These are phyloP conservation scores for Loxodonta africana DNA, from an alignment of 2,113 vertebrate species.

Conservation along the genomic window DNA sequence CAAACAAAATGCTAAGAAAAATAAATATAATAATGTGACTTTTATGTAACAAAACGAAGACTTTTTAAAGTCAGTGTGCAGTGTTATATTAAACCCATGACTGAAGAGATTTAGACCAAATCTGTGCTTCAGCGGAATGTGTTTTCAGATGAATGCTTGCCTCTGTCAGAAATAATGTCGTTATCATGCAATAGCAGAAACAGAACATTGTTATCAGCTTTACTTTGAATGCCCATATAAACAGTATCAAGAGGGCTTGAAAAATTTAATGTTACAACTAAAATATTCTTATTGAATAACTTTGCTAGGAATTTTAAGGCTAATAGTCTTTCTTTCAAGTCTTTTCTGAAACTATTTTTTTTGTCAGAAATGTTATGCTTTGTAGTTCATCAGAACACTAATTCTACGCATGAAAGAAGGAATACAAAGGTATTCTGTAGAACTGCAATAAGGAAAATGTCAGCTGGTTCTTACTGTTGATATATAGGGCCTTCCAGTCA, in stretches of 20 bases:
- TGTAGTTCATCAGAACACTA: neutral
- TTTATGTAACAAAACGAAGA: neutral
- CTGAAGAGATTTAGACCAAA: conserved; percentile 1
- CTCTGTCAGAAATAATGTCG: neutral
- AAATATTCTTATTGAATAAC: neutral
- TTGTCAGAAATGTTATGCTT: neutral
- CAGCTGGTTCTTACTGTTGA: neutral
- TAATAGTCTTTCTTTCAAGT: neutral
- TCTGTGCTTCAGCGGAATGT: neutral
- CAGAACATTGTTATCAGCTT: neutral
- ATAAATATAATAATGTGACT: neutral
- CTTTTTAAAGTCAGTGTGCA: neutral
- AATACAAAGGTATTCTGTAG: neutral
- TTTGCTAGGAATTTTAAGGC: neutral
- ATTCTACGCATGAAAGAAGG: neutral
- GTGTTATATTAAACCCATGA: neutral
- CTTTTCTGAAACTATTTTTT: conserved; percentile 16
- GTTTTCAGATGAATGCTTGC: conserved; percentile 14
- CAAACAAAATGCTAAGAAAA: conserved; percentile 3
- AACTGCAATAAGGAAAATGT: neutral
- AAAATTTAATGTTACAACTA: neutral
- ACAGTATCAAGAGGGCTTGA: neutral
- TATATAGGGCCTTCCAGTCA: neutral
- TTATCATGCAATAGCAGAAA: neutral
- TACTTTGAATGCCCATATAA: neutral